These are phyloP conservation scores for Achlya flavicornis DNA, from an alignment of 2,888 invertebrate genomes.

Conservation along the genomic window DNA sequence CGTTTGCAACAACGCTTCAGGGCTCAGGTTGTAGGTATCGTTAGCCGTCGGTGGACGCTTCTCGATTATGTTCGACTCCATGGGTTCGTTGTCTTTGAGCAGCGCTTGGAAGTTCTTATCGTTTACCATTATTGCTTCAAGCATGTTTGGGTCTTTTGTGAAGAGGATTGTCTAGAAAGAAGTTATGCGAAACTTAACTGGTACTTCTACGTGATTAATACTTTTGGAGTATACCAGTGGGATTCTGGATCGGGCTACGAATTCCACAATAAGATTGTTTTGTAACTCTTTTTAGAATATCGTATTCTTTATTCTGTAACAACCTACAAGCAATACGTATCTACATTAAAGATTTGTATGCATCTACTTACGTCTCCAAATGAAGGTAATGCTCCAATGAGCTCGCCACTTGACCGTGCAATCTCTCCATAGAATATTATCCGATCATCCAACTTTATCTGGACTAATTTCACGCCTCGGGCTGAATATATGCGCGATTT, in stretches of 20 bases:
- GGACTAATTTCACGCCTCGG: constrained; percentile 89
- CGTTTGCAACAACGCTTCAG: constrained; percentile 44
- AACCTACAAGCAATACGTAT: too few species aligned
- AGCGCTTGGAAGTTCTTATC: constrained; percentile 73
- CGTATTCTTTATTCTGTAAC: too few species aligned
- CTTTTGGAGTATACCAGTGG: too few species aligned
- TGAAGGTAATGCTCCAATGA: constrained; percentile 87
- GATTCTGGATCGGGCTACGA: too few species aligned
- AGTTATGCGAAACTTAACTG: neutral
- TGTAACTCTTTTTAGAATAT: too few species aligned
- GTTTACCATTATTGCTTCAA: constrained; percentile 78
- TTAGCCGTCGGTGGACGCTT: constrained; percentile 86
- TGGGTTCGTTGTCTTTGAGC: constrained; percentile 67
- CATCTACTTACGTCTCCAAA: constrained; percentile 87
- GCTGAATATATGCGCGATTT: constrained; percentile 93
- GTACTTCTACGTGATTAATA: too few species aligned
- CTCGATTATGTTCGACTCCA: constrained; percentile 50
- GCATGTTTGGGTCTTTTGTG: constrained; percentile 89
- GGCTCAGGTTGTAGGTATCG: constrained; percentile 59
- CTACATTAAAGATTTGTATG: neutral
- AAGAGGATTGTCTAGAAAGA: constrained; percentile 91
- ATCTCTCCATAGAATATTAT: constrained; percentile 92
- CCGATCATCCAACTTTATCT: constrained; percentile 87
- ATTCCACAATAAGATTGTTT: too few species aligned
- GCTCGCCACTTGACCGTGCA: constrained; percentile 89